Evolutionary conservation across 2,113 vertebrate species (phyloP), one percentile per base, ranked within the genome.

Genomic region (Ophthalmotilapia sp.): DNA sequence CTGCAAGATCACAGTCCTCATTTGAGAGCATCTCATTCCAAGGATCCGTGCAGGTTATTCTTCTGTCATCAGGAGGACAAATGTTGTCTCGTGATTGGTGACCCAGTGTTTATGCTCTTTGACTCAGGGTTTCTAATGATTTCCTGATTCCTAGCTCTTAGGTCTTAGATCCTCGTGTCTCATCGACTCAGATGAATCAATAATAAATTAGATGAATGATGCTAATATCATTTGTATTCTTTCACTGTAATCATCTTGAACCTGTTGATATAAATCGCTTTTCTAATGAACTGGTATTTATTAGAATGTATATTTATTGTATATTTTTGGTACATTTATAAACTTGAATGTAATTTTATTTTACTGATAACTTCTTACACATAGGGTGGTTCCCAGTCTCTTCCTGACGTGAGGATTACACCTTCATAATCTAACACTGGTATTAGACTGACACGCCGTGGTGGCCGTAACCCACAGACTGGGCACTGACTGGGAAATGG

Each of bases 51-150:
- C 77, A 13, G 5, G 54, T 21, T 54, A 65, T 36, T 17, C 31
- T 62, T 62, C 58, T 36, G 89, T 90, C 91, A 82, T 84, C 93
- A 58, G 84, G 83, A 81, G 92, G 91, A 85, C 70, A 83, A 19
- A 58, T 31, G 4, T 26, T 83, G 36, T 42, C 70, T 56, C 49
- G 6, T 36, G 56, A 10, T 15, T 33, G 56, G 0, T 6, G 33
- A 38, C 33, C 60, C 60, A 21, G 33, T 38, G 60, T 1, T 36
- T n/a, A 38, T 5, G 31, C 10, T 5, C 60, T 38, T 2, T 65
- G 4, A 65, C 38, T 65, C 31, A 65, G 36, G 11, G 19, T 68
- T 40, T 70, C n/a, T 42, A 14, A 40, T 68, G 36, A 55, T 26
- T 55, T 55, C 11, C 21, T 26, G 54, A 7, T 65, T 65, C 13